Evolutionary conservation across 2,113 vertebrate genomes (phyloP).

Genomic region (Kryptolebias marmoratus): DNA sequence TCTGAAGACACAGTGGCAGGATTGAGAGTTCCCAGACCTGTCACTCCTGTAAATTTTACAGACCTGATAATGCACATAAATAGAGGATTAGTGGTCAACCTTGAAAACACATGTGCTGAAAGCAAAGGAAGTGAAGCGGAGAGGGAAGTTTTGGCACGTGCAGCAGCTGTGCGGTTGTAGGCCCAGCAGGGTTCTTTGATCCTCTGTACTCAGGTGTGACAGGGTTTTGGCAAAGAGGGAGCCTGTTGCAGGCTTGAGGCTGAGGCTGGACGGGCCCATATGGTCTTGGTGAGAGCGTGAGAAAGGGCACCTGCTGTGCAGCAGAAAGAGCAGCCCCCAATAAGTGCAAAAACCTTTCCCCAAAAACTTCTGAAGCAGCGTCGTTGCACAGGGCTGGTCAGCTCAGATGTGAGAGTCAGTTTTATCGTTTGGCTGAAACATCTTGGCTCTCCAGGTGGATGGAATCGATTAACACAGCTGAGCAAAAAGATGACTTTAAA

Average conservation of each 20-base stretch:
- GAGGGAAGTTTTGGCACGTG: slow-evolving; percentile 73
- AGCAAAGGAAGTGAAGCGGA: slow-evolving; percentile 59
- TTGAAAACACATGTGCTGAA: slow-evolving; percentile 75
- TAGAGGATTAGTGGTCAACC: slow-evolving; percentile 75
- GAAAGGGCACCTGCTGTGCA: slow-evolving; percentile 74
- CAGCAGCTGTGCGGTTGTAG: slow-evolving; percentile 73
- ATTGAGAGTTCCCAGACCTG: slow-evolving; percentile 64
- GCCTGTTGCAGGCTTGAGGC: slow-evolving; percentile 44
- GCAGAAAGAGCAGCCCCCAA: slow-evolving; percentile 38
- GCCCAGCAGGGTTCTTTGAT: slow-evolving; percentile 75
- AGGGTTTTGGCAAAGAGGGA: slow-evolving; percentile 64
- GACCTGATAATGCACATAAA: slow-evolving; percentile 65
- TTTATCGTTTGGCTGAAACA: slow-evolving; percentile 10
- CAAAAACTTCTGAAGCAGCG: slow-evolving; percentile 39
- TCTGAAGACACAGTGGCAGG: slow-evolving; percentile 45
- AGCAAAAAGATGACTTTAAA: neutral
- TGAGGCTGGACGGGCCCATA: slow-evolving; percentile 66
- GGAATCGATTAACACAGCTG: slow-evolving; percentile 12
- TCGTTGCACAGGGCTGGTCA: slow-evolving; percentile 21
- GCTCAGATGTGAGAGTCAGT: slow-evolving; percentile 18
- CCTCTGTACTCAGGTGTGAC: slow-evolving; percentile 79
- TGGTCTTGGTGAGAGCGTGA: slow-evolving; percentile 72
- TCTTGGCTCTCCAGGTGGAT: slow-evolving; percentile 16
- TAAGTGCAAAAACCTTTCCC: slow-evolving; percentile 50
- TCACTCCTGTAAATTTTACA: slow-evolving; percentile 56